Conservation (phyloP, 2,888 invertebrate species). For the Phragmatobia fuliginosa region DNA sequence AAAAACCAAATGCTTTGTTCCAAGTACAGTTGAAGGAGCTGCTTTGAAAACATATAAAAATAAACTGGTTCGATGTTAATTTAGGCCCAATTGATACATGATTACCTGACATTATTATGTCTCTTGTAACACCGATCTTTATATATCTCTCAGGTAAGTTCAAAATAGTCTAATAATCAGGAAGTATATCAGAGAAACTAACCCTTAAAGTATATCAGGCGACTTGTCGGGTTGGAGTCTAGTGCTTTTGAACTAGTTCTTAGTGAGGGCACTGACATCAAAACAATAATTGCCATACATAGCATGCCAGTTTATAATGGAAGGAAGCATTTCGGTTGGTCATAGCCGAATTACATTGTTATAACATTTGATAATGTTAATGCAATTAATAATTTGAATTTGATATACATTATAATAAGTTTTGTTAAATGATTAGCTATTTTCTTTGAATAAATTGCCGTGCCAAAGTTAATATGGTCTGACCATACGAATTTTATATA, state of each 20-base stretch:
- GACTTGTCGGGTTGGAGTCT: background rate
- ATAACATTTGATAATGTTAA: constrained; percentile 35
- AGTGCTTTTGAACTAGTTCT: too few species aligned
- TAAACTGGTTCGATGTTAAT: background rate
- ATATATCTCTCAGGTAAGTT: too few species aligned
- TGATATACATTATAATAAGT: constrained; percentile 21
- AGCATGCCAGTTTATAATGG: background rate
- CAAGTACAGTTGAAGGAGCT: constrained; percentile 8
- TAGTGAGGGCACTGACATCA: too few species aligned
- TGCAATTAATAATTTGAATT: too few species aligned
- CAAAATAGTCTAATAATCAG: too few species aligned
- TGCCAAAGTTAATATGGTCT: constrained; percentile 69
- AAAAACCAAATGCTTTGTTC: constrained; percentile 27
- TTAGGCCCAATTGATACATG: too few species aligned
- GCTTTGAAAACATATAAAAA: background rate
- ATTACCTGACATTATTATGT: too few species aligned
- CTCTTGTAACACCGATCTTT: too few species aligned
- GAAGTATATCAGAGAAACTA: too few species aligned
- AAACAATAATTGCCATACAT: too few species aligned
- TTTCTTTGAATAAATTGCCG: constrained; percentile 62
- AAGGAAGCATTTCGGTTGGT: constrained; percentile 34
- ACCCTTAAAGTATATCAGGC: background rate
- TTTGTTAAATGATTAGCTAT: constrained; percentile 44
- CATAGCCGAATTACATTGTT: constrained; percentile 47
- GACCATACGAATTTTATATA: constrained; percentile 53